Base-by-base conservation (phyloP, 2,113 vertebrate species). In the Tor tambroides region DNA sequence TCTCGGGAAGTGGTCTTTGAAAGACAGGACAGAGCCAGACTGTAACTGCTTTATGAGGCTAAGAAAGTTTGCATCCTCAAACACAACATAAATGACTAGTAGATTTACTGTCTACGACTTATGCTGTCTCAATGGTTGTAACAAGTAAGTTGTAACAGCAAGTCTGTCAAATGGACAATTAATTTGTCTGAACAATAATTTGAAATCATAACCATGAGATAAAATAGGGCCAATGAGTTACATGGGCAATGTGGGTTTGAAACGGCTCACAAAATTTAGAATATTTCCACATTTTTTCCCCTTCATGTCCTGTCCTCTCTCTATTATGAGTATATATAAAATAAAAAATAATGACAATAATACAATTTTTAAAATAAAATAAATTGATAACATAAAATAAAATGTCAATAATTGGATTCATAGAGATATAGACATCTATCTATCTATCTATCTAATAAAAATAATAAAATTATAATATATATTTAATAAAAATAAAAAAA, bases 1-100 rank as follows among this genome's bases (percentile, higher is more conserved):
- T 87, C 86, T 80, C 86, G 87, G 92, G 89, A 91, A 88, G 91
- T 88, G 88, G 81, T 89, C 82, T 91, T 75, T 86, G 89, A 86
- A 85, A 83, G 87, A 38, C 56, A 43, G 43, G 67, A 80, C 81
- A 83, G 85, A 82, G 85, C 61, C 15, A 12, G 75, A 46, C 46
- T 78, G 49, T 77, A 51, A 88, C 54, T 76, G 63, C 38, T 19
- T 63, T 72, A 35, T 65, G 21, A 75, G 87, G 72, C 12, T 51
- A n/a, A 83, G 30, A 49, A 89, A 67, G 7, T 6, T 35, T 83
- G 61, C 28, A 89, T 79, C 11, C 4, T 72, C 5, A 85, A 72
- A 69, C 41, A 56, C 77, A 86, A 81, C 9, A 56, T 79, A 43
- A 81, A 43, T 35, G 8, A 81, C 35, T 63, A n/a, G 79, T 41